phyloP scores from a whole-genome alignment of 1,140 invertebrate species.

The Drosophila varians region DNA sequence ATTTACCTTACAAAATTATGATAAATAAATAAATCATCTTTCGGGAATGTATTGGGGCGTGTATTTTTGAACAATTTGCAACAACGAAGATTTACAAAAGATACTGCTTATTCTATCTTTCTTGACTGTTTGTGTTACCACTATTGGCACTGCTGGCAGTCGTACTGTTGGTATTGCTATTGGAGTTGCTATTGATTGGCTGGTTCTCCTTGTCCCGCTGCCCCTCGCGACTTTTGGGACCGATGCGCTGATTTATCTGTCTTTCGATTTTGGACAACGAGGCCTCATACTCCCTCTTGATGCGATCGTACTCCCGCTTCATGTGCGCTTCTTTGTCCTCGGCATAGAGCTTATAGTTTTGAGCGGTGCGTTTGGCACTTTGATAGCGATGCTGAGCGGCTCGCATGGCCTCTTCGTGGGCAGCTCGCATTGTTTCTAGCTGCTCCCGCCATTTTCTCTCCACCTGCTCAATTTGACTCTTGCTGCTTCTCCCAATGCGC shows the following conservation, averaged over 20 bases:
- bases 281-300: slow-evolving; percentile 72
- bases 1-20: neutral
- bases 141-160: neutral
- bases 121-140: neutral
- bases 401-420: slow-evolving; percentile 70
- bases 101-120: neutral
- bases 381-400: slow-evolving; percentile 85
- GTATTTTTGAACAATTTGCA: neutral
- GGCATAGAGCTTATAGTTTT: slow-evolving; percentile 84
- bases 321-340: slow-evolving; percentile 81
- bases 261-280: slow-evolving; percentile 71
- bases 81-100: neutral
- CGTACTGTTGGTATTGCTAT: neutral
- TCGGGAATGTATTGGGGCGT: neutral
- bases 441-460: slow-evolving; percentile 67
- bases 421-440: slow-evolving; percentile 47
- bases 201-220: slow-evolving; percentile 56
- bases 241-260: slow-evolving; percentile 60
- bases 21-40: neutral
- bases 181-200: slow-evolving; percentile 44
- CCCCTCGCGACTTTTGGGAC: slow-evolving; percentile 51
- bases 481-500: slow-evolving; percentile 74
- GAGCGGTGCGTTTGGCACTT: slow-evolving; percentile 85
- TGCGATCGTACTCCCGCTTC: slow-evolving; percentile 73
- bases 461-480: slow-evolving; percentile 52